These are phyloP conservation scores for Melolontha melolontha DNA, from an alignment of 2,888 invertebrate genomes.

Conservation along the genomic window DNA sequence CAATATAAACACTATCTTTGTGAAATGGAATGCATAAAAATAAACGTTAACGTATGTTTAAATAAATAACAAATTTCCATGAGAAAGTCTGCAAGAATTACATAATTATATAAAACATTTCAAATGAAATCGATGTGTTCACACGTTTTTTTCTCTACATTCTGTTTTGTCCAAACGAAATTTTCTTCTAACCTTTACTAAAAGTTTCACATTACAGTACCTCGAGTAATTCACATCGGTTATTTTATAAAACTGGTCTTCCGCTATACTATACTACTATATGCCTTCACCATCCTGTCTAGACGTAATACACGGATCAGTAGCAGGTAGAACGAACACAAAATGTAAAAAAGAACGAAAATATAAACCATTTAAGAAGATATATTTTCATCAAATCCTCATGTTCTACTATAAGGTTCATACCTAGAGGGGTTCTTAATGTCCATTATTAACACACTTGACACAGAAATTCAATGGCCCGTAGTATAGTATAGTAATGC, in stretches of 20 bases:
- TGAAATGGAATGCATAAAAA: too few relatives aligned
- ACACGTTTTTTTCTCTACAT: too few relatives aligned
- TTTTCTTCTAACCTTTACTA: slow-evolving; percentile 17
- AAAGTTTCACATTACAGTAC: slow-evolving; percentile 38
- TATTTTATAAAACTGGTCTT: slow-evolving; percentile 34
- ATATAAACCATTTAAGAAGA: slow-evolving; percentile 32
- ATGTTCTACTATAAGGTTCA: neutral
- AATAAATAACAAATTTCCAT: too few relatives aligned
- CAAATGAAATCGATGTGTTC: too few relatives aligned
- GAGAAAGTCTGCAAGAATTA: too few relatives aligned
- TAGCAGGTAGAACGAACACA: slow-evolving; percentile 30
- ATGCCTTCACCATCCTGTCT: too few relatives aligned
- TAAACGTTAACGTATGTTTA: too few relatives aligned
- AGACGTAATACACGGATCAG: slow-evolving; percentile 5
- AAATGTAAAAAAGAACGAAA: slow-evolving; percentile 13
- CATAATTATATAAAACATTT: too few relatives aligned
- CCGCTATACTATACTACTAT: slow-evolving; percentile 25
- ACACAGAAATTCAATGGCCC: slow-evolving; percentile 37
- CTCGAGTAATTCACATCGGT: slow-evolving; percentile 25
- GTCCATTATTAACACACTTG: slow-evolving; percentile 35
- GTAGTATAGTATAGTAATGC: slow-evolving; percentile 8
- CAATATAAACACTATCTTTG: too few relatives aligned
- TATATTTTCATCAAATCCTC: slow-evolving; percentile 34
- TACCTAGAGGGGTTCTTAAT: slow-evolving; percentile 27
- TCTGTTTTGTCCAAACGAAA: too few relatives aligned